Base-by-base conservation (phyloP, 1,140 invertebrate species). In the Reticulitermes speratus region DNA sequence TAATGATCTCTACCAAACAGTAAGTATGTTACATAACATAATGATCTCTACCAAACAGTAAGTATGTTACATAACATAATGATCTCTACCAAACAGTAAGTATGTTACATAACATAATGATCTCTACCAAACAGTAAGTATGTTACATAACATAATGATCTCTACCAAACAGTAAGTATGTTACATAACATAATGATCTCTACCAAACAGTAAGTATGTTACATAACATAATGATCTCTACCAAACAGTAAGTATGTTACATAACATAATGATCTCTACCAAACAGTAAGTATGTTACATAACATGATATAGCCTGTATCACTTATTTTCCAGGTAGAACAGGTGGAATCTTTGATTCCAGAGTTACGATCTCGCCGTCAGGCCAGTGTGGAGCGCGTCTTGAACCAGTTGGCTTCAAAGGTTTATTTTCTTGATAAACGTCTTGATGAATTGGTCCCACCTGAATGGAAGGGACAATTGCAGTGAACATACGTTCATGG, bases 301-400 rank as follows among this genome's bases (percentile, higher is more conserved):
- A 21, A 44, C 82, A 48, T 48, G 48, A 12, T 1, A 48, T 16
- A 48, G 48, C 16, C 48, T 48, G 0, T 7, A 25, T 45, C 3
- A 8, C 44, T 48, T 21, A 45, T 48, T 84, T n/a, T 84, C 25
- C 30, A 86, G 86, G 83, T 86, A 9, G 48, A 86, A 45, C 86
- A 82, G 38, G 52, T 86, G 19, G 86, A 86, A 84, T 59, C 30
- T n/a, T 55, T 84, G 52, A 52, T 86, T 23, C 86, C 86, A 38
- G 86, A 84, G 30, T 45, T 86, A 30, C 81, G 45, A 14, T 86
- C 86, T 25, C 86, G 83, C 21, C 75, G 65, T 32, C 30, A 59
- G 30, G 86, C 86, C 8, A 83, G 19, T 16, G 84, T 86, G 11
- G 86, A 86, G 25, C 82, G 52, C 25, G 45, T 52, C 25, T 44